Conservation (phyloP, 2,797 vertebrate species). For the Liparis tanakae region DNA sequence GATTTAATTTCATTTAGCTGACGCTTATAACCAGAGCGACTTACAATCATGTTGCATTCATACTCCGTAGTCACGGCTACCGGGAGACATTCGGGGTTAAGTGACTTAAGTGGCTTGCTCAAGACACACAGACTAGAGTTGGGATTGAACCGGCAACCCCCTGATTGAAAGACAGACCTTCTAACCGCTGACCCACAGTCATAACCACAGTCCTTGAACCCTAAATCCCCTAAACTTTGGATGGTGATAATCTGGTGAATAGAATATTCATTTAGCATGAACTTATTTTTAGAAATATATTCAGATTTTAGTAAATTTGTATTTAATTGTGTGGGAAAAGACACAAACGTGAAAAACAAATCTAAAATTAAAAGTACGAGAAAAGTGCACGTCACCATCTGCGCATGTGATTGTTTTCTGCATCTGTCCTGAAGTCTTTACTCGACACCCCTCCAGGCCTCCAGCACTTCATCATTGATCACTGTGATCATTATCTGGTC, state of each 20-base stretch:
- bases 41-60: no score
- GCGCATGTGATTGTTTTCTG: background rate
- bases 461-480: background rate
- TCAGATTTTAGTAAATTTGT: background rate
- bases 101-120: no score
- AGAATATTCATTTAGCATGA: background rate
- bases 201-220: no score
- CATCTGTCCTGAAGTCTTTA: background rate
- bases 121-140: no score
- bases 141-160: no score
- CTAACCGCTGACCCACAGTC: no score
- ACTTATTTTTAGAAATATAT: background rate
- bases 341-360: background rate
- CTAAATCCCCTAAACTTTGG: background rate
- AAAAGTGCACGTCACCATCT: background rate
- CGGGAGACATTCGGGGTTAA: no score
- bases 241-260: background rate
- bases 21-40: no score
- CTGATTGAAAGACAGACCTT: no score
- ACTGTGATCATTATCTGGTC: conserved; percentile 4
- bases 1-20: background rate
- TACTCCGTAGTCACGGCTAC: no score
- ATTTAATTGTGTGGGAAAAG: background rate
- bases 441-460: background rate
- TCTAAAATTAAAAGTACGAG: background rate